Evolutionary conservation across 92 coral and sea anemone species (phyloP), one percentile per base, ranked within the genome.

Genomic region (Parazoanthus darwini): DNA sequence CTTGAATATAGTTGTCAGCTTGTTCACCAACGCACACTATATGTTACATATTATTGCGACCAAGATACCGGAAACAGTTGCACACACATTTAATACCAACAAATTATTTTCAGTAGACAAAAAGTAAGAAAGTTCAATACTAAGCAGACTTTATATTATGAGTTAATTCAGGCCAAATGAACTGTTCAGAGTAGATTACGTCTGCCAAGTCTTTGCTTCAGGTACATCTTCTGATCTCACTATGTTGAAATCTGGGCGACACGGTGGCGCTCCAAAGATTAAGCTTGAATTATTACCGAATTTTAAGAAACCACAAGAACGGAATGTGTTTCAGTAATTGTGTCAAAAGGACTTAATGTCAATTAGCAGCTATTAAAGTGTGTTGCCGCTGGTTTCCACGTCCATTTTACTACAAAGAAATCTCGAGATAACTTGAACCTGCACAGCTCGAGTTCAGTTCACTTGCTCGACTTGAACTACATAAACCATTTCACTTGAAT

Each of bases 181-280:
- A 16, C 46, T 8, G 9, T 82, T 83, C 87, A 22, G 67, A 74
- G 46, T n/a, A 18, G 51, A 70, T 33, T 66, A 43, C 23, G 39
- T 83, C 86, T 68, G 75, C 78, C 87, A 84, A 9, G 54, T 39
- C 26, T 38, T n/a, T 68, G 65, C 68, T 26, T 44, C 58, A 72
- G 87, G 43, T 84, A 35, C 44, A 33, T 72, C 44, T 38, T 66
- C 50, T 18, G 36, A 72, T 70, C 67, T 13, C 20, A 7, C 78
- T 48, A 74, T 84, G 79, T 84, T 84, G 87, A 84, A 84, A 84
- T 70, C 42, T 18, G n/a, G 44, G 87, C 78, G 87, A 84, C 87
- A 84, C 59, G 48, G 33, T 84, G 87, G 87, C 87, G 87, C 87
- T 26, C 65, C 22, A 51, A 25, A 68, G 87, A 84, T 84, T 70